phyloP scores from a whole-genome alignment of 2,888 invertebrate species.

The Autographa gamma region DNA sequence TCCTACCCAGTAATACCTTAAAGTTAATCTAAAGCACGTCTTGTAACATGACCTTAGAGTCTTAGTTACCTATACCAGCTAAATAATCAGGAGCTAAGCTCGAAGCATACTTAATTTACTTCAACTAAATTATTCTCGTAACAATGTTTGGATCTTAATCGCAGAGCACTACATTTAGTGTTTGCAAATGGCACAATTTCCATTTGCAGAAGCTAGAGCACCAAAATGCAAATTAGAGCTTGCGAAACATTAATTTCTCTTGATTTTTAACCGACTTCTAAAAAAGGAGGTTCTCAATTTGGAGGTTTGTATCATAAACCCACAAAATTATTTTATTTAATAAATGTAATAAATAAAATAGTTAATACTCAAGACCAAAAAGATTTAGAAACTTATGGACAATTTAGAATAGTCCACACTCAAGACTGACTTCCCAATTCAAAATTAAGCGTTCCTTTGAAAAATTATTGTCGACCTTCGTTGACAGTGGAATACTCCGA shows the following conservation, averaged over 20 bases:
- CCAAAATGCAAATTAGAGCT: constrained; percentile 7
- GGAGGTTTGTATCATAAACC: too few relatives aligned
- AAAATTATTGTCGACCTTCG: too few relatives aligned
- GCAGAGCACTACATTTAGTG: constrained; percentile 17
- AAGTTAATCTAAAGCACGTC: not conserved
- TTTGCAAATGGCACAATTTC: constrained; percentile 38
- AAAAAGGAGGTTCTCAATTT: too few relatives aligned
- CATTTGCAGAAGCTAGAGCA: constrained; percentile 17
- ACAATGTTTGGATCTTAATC: constrained; percentile 12
- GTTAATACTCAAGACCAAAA: too few relatives aligned
- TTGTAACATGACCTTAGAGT: not conserved
- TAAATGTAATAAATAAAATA: too few relatives aligned
- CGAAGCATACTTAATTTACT: constrained; percentile 24
- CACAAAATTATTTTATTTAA: too few relatives aligned
- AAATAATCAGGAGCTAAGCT: not conserved
- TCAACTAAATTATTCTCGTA: constrained; percentile 29
- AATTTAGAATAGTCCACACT: too few relatives aligned
- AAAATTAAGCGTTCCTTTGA: too few relatives aligned
- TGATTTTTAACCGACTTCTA: too few relatives aligned
- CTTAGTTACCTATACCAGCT: not conserved
- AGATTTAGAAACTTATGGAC: too few relatives aligned
- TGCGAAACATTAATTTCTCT: not conserved
- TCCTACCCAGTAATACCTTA: not conserved
- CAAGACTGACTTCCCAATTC: too few relatives aligned
- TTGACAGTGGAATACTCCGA: too few relatives aligned